Conservation (phyloP, 2,113 vertebrate species). For the Sakesphorus luctuosus region DNA sequence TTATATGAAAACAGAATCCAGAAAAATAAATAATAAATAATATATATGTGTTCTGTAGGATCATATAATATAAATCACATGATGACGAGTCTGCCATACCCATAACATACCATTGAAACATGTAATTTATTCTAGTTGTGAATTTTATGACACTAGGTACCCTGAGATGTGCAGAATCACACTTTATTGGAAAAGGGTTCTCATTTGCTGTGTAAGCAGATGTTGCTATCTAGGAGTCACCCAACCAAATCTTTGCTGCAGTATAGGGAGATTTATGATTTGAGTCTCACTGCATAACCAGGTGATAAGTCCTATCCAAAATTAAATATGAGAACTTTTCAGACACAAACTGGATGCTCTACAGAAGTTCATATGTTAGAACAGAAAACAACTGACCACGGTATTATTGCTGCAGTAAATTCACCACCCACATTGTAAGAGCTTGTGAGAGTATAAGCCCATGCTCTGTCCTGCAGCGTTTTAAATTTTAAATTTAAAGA, state of each 20-base stretch:
- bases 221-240: not conserved
- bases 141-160: not conserved
- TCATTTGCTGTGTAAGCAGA: conserved; percentile 46
- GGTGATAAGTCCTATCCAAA: conserved; percentile 24
- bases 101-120: not conserved
- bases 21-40: not conserved
- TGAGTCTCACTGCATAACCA: not conserved
- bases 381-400: conserved; percentile 12
- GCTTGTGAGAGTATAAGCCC: not conserved
- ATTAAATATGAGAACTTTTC: conserved; percentile 21
- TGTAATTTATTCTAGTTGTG: not conserved
- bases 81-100: not conserved
- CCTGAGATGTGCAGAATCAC: not conserved
- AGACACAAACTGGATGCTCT: not conserved
- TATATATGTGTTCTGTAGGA: not conserved
- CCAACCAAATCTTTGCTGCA: conserved; percentile 36
- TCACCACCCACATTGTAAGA: not conserved
- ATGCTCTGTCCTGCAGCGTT: not conserved
- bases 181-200: not conserved
- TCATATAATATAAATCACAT: not conserved
- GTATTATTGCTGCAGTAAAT: conserved; percentile 8
- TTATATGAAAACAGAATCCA: not conserved
- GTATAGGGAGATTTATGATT: conserved; percentile 40
- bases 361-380: not conserved
- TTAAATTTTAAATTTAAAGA: not conserved